Percentiles rank a stretch among this genome's conserved stretches.
phyloP scores from a whole-genome alignment of 2,888 invertebrate species.

The Smittia sp. region DNA sequence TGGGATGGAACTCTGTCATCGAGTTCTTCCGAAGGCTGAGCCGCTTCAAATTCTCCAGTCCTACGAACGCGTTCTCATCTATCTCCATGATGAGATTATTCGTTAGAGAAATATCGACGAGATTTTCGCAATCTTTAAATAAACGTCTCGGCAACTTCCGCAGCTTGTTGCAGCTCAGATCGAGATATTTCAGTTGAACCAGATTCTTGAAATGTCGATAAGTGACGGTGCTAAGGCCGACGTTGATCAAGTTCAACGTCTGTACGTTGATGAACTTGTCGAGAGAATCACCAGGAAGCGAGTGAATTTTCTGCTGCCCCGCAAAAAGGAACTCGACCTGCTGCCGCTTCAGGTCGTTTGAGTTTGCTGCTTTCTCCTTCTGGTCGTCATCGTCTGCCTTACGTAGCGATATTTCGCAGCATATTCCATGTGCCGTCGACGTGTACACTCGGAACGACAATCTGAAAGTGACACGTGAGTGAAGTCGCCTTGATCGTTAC shows the following conservation, averaged over 20 bases:
- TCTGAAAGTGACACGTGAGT: not conserved
- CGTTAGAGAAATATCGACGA: constrained; percentile 20
- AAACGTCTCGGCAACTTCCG: constrained; percentile 32
- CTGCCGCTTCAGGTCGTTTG: constrained; percentile 15
- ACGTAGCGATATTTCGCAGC: constrained; percentile 18
- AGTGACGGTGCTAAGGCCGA: not conserved
- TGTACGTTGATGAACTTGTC: constrained; percentile 35
- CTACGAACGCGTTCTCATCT: constrained; percentile 29
- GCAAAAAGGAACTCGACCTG: constrained; percentile 31
- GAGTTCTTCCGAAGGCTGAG: constrained; percentile 21
- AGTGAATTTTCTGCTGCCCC: not conserved
- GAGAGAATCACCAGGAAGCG: constrained; percentile 1
- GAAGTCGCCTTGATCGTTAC: not conserved
- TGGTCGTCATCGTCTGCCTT: not conserved
- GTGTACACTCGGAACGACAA: constrained; percentile 2
- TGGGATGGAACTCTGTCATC: constrained; percentile 13
- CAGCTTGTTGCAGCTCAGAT: constrained; percentile 34
- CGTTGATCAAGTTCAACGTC: constrained; percentile 27
- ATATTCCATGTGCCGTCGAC: constrained; percentile 28
- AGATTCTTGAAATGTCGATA: constrained; percentile 36
- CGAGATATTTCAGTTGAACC: constrained; percentile 32
- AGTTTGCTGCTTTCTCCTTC: not conserved
- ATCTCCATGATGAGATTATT: constrained; percentile 38
- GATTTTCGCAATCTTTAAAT: constrained; percentile 36
- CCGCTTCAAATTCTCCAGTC: constrained; percentile 14